Evolutionary conservation across 2,113 vertebrate genomes (phyloP).

Genomic region (Melanocharis versteri): DNA sequence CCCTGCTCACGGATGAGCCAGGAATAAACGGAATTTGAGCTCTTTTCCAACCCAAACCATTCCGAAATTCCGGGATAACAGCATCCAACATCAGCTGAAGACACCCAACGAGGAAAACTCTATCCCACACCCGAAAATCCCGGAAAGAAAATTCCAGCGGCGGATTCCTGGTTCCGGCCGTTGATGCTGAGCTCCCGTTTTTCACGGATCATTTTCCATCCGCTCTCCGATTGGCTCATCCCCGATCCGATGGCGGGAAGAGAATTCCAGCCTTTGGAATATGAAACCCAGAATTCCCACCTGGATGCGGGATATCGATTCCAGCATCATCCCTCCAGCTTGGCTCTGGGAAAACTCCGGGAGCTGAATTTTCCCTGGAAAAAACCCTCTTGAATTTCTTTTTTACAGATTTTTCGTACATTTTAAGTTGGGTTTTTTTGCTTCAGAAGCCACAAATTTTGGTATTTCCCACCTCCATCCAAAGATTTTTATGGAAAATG

Average conservation of each 20-base stretch:
- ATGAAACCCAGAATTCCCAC: fast-evolving
- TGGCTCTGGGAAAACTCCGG: fast-evolving
- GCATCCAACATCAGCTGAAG: fast-evolving
- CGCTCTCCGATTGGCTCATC: fast-evolving
- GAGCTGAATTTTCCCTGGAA: neutral
- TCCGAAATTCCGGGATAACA: fast-evolving
- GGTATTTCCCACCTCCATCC: fast-evolving
- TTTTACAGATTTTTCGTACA: fast-evolving
- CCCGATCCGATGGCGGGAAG: fast-evolving
- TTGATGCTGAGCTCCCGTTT: neutral
- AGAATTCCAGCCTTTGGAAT: fast-evolving
- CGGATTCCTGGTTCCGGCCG: neutral
- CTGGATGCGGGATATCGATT: neutral
- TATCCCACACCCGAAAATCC: fast-evolving
- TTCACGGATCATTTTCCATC: neutral
- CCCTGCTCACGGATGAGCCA: neutral
- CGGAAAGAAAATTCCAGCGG: fast-evolving
- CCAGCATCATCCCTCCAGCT: fast-evolving
- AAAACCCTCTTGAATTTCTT: fast-evolving
- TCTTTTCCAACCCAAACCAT: neutral
- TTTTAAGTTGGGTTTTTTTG: neutral
- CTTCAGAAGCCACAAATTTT: neutral
- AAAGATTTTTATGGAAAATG: fast-evolving
- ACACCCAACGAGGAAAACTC: fast-evolving
- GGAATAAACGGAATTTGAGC: fast-evolving